These are phyloP conservation scores for Pristionchus arcanus DNA, from an alignment of 2,888 invertebrate species.

Conservation along the genomic window DNA sequence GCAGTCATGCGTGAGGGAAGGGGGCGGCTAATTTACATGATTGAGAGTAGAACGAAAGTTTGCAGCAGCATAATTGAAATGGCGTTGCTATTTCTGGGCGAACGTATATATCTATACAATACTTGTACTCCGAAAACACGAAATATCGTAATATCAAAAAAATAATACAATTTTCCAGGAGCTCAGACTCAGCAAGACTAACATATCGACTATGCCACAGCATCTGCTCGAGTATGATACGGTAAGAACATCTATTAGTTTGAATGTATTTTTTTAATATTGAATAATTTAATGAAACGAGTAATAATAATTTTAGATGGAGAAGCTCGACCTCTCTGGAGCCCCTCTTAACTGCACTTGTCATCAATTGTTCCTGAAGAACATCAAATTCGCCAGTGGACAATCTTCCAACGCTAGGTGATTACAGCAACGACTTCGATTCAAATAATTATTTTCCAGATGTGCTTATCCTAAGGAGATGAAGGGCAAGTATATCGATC, in stretches of 20 bases:
- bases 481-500: slow-evolving; percentile 37
- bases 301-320: slow-evolving; percentile 39
- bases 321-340: slow-evolving; percentile 57
- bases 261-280: too few species aligned
- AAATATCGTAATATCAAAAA: neutral
- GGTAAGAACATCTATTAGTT: neutral
- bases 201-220: neutral
- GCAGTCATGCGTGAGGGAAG: neutral
- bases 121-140: too few species aligned
- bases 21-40: neutral
- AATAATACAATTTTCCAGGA: neutral
- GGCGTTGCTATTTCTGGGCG: neutral
- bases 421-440: neutral
- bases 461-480: slow-evolving; percentile 32
- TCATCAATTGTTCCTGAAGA: slow-evolving; percentile 60
- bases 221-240: slow-evolving; percentile 39
- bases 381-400: slow-evolving; percentile 29
- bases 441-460: neutral
- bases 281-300: neutral
- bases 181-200: neutral
- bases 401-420: neutral
- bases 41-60: neutral
- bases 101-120: neutral
- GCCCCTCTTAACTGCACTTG: slow-evolving; percentile 66
- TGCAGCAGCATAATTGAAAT: neutral